These are phyloP conservation scores for Xestobium rufovillosum DNA, from an alignment of 2,888 invertebrate genomes.

Conservation along the genomic window DNA sequence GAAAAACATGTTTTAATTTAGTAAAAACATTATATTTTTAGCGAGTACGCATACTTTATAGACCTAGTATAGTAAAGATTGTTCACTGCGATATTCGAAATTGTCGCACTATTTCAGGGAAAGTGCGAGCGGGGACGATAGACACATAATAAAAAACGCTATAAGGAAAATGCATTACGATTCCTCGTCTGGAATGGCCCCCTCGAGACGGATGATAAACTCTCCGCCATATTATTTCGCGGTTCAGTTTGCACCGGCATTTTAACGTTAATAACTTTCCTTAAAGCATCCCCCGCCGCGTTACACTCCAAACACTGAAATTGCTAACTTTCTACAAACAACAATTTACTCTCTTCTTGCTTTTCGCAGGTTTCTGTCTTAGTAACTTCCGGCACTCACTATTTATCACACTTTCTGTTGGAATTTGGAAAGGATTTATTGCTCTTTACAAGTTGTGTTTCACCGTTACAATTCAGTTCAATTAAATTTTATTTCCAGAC, in stretches of 20 bases:
- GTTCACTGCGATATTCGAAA: constrained; percentile 42
- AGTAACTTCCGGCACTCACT: background rate
- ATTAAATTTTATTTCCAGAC: too few relatives aligned
- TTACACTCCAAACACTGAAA: constrained; percentile 22
- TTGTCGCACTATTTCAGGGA: constrained; percentile 40
- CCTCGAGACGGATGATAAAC: constrained; percentile 37
- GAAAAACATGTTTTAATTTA: too few relatives aligned
- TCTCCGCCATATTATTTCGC: constrained; percentile 40
- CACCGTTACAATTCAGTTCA: too few relatives aligned
- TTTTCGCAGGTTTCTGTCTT: background rate
- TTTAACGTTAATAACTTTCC: constrained; percentile 39
- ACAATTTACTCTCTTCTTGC: constrained; percentile 26
- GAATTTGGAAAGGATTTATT: background rate
- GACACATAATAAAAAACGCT: constrained; percentile 44
- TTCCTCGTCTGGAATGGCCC: constrained; percentile 41
- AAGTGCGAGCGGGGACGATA: constrained; percentile 37
- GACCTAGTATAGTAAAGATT: too few relatives aligned
- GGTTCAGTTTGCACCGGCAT: constrained; percentile 33
- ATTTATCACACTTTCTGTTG: background rate
- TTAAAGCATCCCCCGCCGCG: constrained; percentile 22
- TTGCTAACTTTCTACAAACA: constrained; percentile 31
- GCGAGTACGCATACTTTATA: too few relatives aligned
- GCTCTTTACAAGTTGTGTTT: background rate
- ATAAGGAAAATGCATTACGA: constrained; percentile 47
- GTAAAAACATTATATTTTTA: too few relatives aligned